Base-by-base conservation (phyloP, 2,797 vertebrate species). In the Parambassis ranga region DNA sequence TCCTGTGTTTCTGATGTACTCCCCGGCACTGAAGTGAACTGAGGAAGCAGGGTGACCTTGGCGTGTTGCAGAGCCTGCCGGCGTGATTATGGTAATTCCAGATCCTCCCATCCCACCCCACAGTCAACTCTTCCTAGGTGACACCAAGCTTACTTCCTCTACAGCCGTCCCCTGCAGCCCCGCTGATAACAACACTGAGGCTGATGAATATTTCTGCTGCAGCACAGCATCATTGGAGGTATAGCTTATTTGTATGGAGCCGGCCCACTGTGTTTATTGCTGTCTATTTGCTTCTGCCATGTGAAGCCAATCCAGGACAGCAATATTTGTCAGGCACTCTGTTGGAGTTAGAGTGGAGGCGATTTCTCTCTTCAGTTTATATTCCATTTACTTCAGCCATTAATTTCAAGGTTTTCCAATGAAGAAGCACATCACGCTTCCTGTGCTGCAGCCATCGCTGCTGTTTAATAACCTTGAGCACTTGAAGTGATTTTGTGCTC, bases 41-140 rank as follows among this genome's bases (percentile, higher is more conserved):
- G 73, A 61, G 65, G 62, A 67, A 36, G 65, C 67, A 71, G 81
- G 85, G 85, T 90, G 85, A 91, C 89, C 90, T 90, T 91, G 88
- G 64, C 61, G 66, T 10, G 72, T 62, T 75, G 68, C 70, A 70
- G 71, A 71, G 76, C 70, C 73, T 79, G 69, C 75, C 65, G 65
- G 67, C 20, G 5, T 71, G 79, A 87, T 90, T 86, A 89, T 88
- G 79, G 59, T 85, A 85, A 89, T 87, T 64, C 67, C 67, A 64
- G 65, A 32, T 63, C 28, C 24, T 47, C 42, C 52, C n/a, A 41
- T 70, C 65, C 73, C 64, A 73, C 63, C 69, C 61, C 35, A 56
- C 31, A 57, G 64, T 76, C 67, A 75, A 71, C 71, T 67, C 77
- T 67, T 76, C 47, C 53, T 61, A 61, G 71, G 72, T 78, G 77